phyloP scores from a whole-genome alignment of 2,888 invertebrate species.

The Petrolisthes manimaculis region DNA sequence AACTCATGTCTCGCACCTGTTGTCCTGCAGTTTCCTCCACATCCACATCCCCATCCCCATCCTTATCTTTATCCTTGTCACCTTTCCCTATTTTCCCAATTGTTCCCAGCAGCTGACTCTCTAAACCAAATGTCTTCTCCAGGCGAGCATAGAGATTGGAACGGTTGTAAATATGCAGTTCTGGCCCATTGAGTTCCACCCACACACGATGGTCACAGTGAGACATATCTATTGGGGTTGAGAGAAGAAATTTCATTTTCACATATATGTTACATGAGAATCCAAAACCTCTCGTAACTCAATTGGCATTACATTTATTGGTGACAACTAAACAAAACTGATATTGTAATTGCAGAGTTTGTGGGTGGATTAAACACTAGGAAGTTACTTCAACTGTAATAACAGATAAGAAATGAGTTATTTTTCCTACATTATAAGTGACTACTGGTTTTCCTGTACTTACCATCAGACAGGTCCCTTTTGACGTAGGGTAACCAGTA shows the following conservation, averaged over 20 bases:
- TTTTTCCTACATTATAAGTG: constrained; percentile 22
- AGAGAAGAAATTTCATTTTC: neutral
- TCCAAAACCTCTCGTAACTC: neutral
- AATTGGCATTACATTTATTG: neutral
- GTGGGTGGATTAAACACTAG: too few relatives aligned
- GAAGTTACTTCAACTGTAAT: too few relatives aligned
- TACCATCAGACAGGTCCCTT: constrained; percentile 94
- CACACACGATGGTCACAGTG: constrained; percentile 93
- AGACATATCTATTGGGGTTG: constrained; percentile 81
- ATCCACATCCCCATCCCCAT: constrained; percentile 68
- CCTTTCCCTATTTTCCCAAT: constrained; percentile 69
- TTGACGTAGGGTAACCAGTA: constrained; percentile 98
- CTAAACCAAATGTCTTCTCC: constrained; percentile 89
- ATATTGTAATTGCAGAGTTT: neutral
- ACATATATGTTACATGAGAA: neutral
- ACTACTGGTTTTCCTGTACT: constrained; percentile 47
- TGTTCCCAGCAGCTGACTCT: constrained; percentile 72
- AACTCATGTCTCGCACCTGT: constrained; percentile 52
- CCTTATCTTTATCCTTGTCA: constrained; percentile 68
- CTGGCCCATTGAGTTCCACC: constrained; percentile 92
- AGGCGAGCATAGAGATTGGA: constrained; percentile 87
- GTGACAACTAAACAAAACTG: neutral
- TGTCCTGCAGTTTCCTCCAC: constrained; percentile 69
- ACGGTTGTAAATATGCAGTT: constrained; percentile 94
- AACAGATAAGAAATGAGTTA: too few relatives aligned